Conservation (phyloP, 2,113 vertebrate genomes). For the Empidonax traillii region DNA sequence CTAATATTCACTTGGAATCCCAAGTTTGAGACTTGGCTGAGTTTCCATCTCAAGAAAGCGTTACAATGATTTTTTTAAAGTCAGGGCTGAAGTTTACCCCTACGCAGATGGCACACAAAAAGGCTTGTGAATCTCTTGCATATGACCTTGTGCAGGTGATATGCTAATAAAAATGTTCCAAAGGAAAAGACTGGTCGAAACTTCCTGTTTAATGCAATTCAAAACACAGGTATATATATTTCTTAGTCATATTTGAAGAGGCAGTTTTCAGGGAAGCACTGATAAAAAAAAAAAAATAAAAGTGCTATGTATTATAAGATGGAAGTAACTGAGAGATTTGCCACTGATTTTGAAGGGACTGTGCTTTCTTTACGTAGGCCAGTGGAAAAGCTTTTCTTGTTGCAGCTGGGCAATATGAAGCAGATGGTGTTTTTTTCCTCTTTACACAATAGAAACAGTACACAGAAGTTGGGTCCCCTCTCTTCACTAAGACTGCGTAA, state of each 20-base stretch:
- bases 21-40: neutral
- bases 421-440: neutral
- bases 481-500: neutral
- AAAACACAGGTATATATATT: neutral
- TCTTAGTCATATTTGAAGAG: neutral
- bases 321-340: neutral
- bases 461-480: neutral
- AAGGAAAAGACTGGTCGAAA: neutral
- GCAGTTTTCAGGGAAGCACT: neutral
- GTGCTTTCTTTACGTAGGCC: neutral
- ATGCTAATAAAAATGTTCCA: neutral
- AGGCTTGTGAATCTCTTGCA: neutral
- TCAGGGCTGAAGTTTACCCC: neutral
- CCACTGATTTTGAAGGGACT: neutral
- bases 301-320: neutral
- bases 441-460: neutral
- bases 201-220: neutral
- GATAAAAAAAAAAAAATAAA: neutral
- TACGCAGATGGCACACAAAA: neutral
- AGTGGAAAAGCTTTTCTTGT: neutral
- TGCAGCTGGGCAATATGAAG: neutral
- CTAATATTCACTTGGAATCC: neutral
- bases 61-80: neutral
- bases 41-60: neutral
- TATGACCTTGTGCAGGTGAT: neutral